Base-by-base conservation (phyloP, 1,140 invertebrate species). In the Zaprionus capensis region DNA sequence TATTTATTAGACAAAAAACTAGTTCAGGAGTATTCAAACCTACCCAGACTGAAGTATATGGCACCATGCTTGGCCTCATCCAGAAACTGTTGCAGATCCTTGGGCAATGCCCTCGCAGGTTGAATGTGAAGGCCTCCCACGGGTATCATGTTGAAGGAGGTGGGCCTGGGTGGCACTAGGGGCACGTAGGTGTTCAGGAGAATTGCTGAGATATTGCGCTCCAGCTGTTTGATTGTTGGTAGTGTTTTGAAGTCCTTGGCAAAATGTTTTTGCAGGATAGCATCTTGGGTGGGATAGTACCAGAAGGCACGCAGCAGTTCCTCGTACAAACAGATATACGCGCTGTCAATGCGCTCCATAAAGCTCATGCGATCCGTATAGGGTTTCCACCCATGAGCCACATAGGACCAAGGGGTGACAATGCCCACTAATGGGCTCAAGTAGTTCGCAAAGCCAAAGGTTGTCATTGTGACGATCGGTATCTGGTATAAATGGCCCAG, bases 21-120 rank as follows among this genome's bases (percentile, higher is more conserved):
- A 31, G 14, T 9, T 1, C 4, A 15, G 14, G 20, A 38, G 26
- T 38, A 3, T 69, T 74, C 9, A 46, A 49, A 51, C 66, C 57
- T 63, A 28, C 95, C 94, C 55, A 95, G 78, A 71, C 94, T 95
- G 28, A 95, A 94, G 68, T 94, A 95, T 1, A 95, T 93, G 9
- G 93, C 94, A 3, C 95, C 95, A 51, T 94, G 72, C 4, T 76
- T 80, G 0, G 94, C 92, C 3, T 80, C 85, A 68, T 94, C 93
- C 0, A 94, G 55, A 51, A 91, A 91, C 28, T 28, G 57, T 22
- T 91, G 67, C 4, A 91, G 63, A 17, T 71, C 77, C 26, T 79
- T 36, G 1, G 93, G 92, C 59, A 94, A 75, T 1, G 87, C 57
- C 53, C 92, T 92, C 56, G 70, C 49, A 17, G 81, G 88, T 28